Percentiles rank a stretch among this genome's conserved stretches.
These are phyloP conservation scores for Ophion obscuratus DNA, from an alignment of 2,888 invertebrate species.

Conservation along the genomic window DNA sequence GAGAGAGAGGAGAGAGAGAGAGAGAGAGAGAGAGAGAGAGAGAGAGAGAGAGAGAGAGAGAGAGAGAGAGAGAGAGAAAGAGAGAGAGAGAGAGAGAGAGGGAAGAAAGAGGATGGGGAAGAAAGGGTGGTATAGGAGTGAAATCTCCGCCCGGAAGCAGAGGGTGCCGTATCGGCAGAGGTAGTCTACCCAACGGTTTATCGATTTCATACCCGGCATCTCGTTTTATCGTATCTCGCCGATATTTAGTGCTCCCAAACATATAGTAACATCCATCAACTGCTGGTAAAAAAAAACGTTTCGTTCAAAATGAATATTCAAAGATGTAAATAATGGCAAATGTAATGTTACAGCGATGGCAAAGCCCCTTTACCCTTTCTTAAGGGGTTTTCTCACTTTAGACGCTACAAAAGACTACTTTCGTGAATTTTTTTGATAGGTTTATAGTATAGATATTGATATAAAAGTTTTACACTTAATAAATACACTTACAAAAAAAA, in stretches of 20 bases:
- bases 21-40: conserved; percentile 6
- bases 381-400: too few species aligned
- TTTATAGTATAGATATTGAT: too few species aligned
- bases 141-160: conserved; percentile 56
- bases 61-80: too few species aligned
- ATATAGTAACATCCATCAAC: conserved; percentile 15
- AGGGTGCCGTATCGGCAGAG: conserved; percentile 65
- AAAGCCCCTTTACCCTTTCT: background rate
- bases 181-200: conserved; percentile 70
- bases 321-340: background rate
- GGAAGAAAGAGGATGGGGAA: background rate
- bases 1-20: too few species aligned
- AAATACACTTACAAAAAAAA: too few species aligned
- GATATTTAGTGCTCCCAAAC: conserved; percentile 33
- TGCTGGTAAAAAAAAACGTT: background rate
- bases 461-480: too few species aligned
- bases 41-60: background rate
- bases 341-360: background rate
- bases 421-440: too few species aligned
- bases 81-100: conserved; percentile 14
- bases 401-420: too few species aligned
- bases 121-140: conserved; percentile 39
- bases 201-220: conserved; percentile 69
- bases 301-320: background rate
- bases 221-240: conserved; percentile 55